Evolutionary conservation across 2,888 invertebrate genomes (phyloP).

Genomic region (Electrophaes corylata): DNA sequence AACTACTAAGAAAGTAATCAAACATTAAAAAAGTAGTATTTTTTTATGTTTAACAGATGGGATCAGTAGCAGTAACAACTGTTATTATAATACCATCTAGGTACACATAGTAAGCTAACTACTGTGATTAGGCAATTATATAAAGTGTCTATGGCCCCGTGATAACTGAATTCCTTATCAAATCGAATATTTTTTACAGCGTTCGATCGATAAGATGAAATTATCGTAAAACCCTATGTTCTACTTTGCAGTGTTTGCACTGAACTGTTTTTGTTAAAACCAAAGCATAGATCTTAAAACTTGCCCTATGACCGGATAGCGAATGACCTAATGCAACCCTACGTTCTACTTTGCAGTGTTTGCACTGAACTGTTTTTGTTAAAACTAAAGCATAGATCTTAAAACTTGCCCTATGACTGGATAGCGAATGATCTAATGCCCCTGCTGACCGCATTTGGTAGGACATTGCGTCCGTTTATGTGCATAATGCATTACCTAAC

Average conservation of each 20-base stretch:
- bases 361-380: not conserved
- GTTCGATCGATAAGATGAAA: slow-evolving; percentile 17
- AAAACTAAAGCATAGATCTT: not conserved
- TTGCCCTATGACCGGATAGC: slow-evolving; percentile 8
- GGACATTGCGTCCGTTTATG: slow-evolving; percentile 7
- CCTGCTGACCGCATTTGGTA: slow-evolving; percentile 7
- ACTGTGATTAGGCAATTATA: slow-evolving; percentile 44
- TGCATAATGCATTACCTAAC: slow-evolving; percentile 13
- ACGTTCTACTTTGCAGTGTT: no score
- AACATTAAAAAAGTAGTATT: no score
- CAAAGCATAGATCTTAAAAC: not conserved
- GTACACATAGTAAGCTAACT: slow-evolving; percentile 43
- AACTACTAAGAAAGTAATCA: no score
- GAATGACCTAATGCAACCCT: slow-evolving; percentile 19
- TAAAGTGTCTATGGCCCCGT: slow-evolving; percentile 51
- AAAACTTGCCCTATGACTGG: slow-evolving; percentile 6
- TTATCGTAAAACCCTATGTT: no score
- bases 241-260: no score
- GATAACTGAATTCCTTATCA: slow-evolving; percentile 42
- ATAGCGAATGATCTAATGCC: slow-evolving; percentile 16
- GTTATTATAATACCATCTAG: slow-evolving; percentile 35
- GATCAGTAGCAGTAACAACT: slow-evolving; percentile 15
- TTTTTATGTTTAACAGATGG: no score
- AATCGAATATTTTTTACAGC: slow-evolving; percentile 39
- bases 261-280: not conserved